These are phyloP conservation scores for Tachina grossa DNA, from an alignment of 2,888 invertebrate species.

Conservation along the genomic window DNA sequence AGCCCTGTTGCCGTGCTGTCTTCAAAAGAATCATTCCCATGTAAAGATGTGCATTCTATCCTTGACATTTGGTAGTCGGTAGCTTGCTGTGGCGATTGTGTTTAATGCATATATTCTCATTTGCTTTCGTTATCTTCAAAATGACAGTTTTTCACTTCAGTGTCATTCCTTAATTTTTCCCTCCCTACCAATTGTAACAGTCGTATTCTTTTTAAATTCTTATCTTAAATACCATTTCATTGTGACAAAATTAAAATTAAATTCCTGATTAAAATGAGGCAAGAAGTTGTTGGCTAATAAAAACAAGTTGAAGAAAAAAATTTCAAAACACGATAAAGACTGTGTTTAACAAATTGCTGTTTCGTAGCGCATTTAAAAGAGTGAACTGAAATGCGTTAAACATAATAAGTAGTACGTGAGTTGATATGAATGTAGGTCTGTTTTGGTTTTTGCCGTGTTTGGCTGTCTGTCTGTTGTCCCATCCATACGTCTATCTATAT, in stretches of 20 bases:
- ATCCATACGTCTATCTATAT: constrained; percentile 4
- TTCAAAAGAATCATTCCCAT: too few species aligned
- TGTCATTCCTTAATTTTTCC: not conserved
- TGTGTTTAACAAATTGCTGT: constrained; percentile 70
- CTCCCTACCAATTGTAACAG: not conserved
- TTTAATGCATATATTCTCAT: too few species aligned
- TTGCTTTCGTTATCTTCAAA: constrained; percentile 14
- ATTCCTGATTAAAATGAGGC: constrained; percentile 40
- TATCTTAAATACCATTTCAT: constrained; percentile 65
- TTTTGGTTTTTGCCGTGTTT: too few species aligned
- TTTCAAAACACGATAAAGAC: constrained; percentile 63
- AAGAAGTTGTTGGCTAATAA: constrained; percentile 33
- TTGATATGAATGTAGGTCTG: too few species aligned
- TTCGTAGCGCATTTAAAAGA: constrained; percentile 51
- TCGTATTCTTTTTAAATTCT: constrained; percentile 8
- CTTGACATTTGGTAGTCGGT: too few species aligned
- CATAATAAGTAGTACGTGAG: not conserved
- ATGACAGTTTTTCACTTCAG: constrained; percentile 4
- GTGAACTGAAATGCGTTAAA: constrained; percentile 53
- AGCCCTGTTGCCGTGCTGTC: too few species aligned
- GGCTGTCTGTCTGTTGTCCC: not conserved
- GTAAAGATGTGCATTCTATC: too few species aligned
- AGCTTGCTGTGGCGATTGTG: too few species aligned
- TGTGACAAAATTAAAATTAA: constrained; percentile 66
- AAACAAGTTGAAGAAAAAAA: constrained; percentile 5